Conservation (phyloP, 2,888 invertebrate species). For the Lamellibrachia columna region DNA sequence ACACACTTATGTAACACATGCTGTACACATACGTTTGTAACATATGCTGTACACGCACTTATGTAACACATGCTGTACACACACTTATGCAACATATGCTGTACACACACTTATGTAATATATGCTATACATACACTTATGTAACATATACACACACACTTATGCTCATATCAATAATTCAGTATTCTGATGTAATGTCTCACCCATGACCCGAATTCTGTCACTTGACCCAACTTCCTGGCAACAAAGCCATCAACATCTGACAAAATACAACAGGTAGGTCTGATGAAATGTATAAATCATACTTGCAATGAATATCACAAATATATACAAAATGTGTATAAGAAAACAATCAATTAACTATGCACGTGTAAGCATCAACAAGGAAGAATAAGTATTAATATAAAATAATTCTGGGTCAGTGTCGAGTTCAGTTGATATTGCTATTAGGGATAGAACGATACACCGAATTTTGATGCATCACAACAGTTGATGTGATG, state of each 20-base stretch:
- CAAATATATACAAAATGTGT: not conserved
- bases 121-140: not conserved
- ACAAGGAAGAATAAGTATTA: not conserved
- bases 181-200: not conserved
- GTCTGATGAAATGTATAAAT: not conserved
- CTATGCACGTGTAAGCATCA: not conserved
- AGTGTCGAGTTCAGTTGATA: not conserved
- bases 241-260: constrained; percentile 9
- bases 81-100: no score
- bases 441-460: not conserved
- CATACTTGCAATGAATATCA: not conserved
- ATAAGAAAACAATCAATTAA: not conserved
- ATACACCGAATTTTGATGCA: no score
- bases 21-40: no score
- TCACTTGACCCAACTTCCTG: not conserved
- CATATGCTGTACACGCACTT: no score
- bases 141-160: not conserved
- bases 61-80: no score
- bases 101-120: not conserved
- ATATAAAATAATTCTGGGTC: not conserved
- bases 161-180: not conserved
- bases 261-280: not conserved
- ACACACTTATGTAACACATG: no score
- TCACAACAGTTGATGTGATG: no score
- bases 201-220: not conserved